Conservation (phyloP, 1,140 invertebrate species). For the Nebria ingens region DNA sequence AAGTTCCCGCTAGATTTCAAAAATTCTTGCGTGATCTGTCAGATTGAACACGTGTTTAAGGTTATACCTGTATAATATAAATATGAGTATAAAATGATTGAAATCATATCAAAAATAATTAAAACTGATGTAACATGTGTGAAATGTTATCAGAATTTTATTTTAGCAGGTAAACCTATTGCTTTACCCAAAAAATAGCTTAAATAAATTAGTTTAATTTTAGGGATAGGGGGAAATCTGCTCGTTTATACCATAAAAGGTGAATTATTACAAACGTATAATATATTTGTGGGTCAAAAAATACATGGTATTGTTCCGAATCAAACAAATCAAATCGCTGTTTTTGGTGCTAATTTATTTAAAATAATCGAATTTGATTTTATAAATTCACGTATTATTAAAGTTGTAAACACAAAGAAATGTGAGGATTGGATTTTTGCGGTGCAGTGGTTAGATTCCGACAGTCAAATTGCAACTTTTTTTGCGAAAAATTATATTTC, state of each 20-base stretch:
- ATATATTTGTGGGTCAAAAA: slow-evolving; percentile 31
- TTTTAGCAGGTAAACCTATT: background rate
- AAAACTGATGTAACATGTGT: background rate
- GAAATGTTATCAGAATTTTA: background rate
- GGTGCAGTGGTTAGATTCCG: slow-evolving; percentile 15
- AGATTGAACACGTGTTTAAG: background rate
- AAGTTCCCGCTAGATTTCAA: background rate
- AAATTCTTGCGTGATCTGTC: background rate
- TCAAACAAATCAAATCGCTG: slow-evolving; percentile 25
- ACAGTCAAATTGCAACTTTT: slow-evolving; percentile 15
- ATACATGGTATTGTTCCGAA: slow-evolving; percentile 34
- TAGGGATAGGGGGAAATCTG: background rate
- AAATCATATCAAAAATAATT: background rate
- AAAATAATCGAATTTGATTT: slow-evolving; percentile 24
- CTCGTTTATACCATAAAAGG: background rate
- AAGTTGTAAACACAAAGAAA: slow-evolving; percentile 17
- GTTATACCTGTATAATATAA: background rate
- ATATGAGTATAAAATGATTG: background rate
- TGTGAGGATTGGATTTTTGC: slow-evolving; percentile 9
- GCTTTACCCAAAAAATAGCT: background rate
- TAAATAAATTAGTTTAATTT: background rate
- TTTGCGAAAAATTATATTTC: slow-evolving; percentile 19
- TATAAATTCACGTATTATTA: slow-evolving; percentile 14
- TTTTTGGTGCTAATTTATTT: slow-evolving; percentile 34
- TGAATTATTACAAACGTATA: background rate